Base-by-base conservation (phyloP, 2,888 invertebrate species). In the Lasioglossum oenotherae region DNA sequence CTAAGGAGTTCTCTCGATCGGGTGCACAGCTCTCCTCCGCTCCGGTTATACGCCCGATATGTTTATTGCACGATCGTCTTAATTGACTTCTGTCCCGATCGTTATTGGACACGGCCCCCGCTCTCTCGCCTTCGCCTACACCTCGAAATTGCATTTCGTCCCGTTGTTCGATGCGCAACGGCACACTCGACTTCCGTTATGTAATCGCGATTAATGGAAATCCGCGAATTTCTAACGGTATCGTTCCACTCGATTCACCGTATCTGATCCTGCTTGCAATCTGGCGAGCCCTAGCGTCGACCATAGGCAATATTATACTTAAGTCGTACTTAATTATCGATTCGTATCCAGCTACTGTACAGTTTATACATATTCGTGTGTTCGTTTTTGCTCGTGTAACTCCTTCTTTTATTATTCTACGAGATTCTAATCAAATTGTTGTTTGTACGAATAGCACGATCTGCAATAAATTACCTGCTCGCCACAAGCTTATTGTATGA, bases 41-140 rank as follows among this genome's bases (percentile, higher is more conserved):
- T 78, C 69, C 71, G 71, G 77, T 74, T 46, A 84, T 83, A 77
- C 60, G 73, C 79, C 74, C 53, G 78, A 80, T 84, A 84, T 80
- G 72, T 85, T 80, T 80, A 85, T 80, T 78, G 74, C 71, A 19
- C 74, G 74, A 86, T 78, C 72, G 74, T 49, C 71, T 80, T 84
- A 74, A 77, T 85, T 85, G 80, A 84, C 84, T 77, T 73, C 49
- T 41, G 31, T 49, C 76, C 10, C 64, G 71, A 75, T 78, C 78
- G 60, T 71, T 75, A 75, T 38, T 49, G 71, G 53, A 44, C 64
- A 44, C 64, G 14, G 6, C 10, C 31, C 27, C 6, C 35, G 14
- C 31, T 23, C 46, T 19, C 49, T 1, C 46, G 8, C n/a, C 49
- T 72, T 31, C 60, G 41, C 71, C 60, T 57, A 31, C 72, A 46